Percentiles rank a stretch among this genome's conserved stretches.
These are phyloP conservation scores for Eudorcas thomsonii DNA, from an alignment of 2,113 vertebrate genomes.

Conservation along the genomic window DNA sequence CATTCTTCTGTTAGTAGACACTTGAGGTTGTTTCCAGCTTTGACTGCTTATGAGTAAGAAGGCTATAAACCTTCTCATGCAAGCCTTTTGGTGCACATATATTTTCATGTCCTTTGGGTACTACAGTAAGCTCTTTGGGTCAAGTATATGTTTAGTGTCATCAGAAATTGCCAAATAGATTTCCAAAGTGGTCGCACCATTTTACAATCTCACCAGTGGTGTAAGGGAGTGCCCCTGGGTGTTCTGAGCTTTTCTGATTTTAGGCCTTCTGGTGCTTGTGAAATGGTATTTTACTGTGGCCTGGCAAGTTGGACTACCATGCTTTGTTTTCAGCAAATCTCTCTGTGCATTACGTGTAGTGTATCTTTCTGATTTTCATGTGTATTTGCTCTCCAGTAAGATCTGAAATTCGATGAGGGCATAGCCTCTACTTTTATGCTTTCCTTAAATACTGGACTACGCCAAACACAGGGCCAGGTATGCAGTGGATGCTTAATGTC, in stretches of 20 bases:
- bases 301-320: neutral
- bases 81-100: neutral
- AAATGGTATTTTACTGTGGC: neutral
- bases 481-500: neutral
- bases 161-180: neutral
- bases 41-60: neutral
- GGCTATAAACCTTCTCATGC: neutral
- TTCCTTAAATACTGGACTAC: neutral
- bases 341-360: neutral
- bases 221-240: neutral
- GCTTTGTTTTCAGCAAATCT: neutral
- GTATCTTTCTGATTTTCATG: neutral
- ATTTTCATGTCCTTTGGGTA: neutral
- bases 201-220: neutral
- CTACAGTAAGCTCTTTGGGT: neutral
- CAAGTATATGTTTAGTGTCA: neutral
- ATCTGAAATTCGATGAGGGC: neutral
- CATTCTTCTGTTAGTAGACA: neutral
- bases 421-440: neutral
- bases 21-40: neutral
- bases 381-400: neutral
- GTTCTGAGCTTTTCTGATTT: neutral
- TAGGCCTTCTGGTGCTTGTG: neutral
- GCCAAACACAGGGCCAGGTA: no score
- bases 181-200: neutral